Conservation (phyloP, 2,797 vertebrate genomes). For the Pterois miles region DNA sequence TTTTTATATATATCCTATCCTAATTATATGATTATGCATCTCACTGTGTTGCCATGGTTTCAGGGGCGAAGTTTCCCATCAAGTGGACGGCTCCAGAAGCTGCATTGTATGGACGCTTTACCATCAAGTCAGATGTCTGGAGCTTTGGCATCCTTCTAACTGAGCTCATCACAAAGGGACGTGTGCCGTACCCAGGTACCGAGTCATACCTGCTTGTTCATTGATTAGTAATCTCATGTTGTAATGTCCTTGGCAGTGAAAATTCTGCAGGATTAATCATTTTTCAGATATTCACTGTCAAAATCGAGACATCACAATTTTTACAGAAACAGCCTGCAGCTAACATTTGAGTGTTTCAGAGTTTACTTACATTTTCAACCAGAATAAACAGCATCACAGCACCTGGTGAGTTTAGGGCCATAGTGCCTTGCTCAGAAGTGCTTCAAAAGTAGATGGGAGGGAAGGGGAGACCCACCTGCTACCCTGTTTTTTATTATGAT, state of each 20-base stretch:
- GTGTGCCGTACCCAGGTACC: slow-evolving; percentile 96
- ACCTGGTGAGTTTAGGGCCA: neutral
- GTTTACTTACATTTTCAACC: slow-evolving; percentile 8
- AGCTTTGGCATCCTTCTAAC: slow-evolving; percentile 96
- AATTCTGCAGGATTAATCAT: neutral
- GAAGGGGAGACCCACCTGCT: neutral
- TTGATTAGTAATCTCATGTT: neutral
- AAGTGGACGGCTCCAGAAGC: slow-evolving; percentile 99
- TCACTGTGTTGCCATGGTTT: slow-evolving; percentile 71
- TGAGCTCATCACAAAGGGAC: slow-evolving; percentile 95
- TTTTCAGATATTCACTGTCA: neutral
- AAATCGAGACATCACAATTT: neutral
- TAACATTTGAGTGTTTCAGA: neutral
- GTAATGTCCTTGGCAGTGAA: neutral
- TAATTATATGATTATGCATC: slow-evolving; percentile 63
- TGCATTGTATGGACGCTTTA: slow-evolving; percentile 93
- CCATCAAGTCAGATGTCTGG: slow-evolving; percentile 98
- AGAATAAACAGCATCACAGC: neutral
- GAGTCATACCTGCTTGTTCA: neutral
- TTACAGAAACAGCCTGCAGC: neutral
- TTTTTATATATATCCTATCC: slow-evolving; percentile 60
- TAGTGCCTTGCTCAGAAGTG: neutral
- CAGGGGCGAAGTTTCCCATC: slow-evolving; percentile 98
- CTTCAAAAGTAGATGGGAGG: slow-evolving; percentile 2
- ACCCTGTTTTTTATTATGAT: slow-evolving; percentile 9